These are phyloP conservation scores for Macropis europaea DNA, from an alignment of 2,888 invertebrate species.

Conservation along the genomic window DNA sequence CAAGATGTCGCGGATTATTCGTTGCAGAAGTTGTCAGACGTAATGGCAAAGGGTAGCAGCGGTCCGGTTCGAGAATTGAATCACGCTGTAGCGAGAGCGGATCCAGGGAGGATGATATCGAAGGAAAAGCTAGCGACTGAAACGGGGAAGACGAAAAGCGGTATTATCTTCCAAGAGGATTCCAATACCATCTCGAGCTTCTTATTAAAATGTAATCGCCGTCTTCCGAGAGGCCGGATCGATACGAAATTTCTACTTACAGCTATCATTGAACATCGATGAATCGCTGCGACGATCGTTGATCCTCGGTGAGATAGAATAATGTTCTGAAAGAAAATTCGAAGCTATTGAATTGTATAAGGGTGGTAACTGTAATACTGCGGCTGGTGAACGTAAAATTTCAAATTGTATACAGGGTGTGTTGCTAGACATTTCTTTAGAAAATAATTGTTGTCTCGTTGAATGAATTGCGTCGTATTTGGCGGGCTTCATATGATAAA, in stretches of 20 bases:
- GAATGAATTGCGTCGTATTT: no score
- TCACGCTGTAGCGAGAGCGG: background rate
- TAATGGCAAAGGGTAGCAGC: background rate
- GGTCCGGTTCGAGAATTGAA: conserved; percentile 6
- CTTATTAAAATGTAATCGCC: conserved; percentile 4
- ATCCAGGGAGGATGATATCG: background rate
- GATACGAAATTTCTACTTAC: background rate
- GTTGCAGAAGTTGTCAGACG: background rate
- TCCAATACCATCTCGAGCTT: background rate
- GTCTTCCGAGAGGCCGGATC: background rate
- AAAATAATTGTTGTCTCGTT: no score
- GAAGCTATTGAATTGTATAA: no score
- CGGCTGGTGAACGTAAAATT: no score
- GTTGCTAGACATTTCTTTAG: no score
- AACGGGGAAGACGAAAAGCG: background rate
- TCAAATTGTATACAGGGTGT: no score
- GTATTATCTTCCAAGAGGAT: conserved; percentile 6
- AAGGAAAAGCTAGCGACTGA: background rate
- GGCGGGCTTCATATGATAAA: no score
- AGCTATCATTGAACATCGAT: no score
- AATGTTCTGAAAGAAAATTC: no score
- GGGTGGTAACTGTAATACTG: no score
- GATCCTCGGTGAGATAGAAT: background rate
- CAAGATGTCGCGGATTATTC: background rate
- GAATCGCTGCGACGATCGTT: no score